Base-by-base conservation (phyloP, 2,888 invertebrate species). In the Leptinotarsa peninsularis region DNA sequence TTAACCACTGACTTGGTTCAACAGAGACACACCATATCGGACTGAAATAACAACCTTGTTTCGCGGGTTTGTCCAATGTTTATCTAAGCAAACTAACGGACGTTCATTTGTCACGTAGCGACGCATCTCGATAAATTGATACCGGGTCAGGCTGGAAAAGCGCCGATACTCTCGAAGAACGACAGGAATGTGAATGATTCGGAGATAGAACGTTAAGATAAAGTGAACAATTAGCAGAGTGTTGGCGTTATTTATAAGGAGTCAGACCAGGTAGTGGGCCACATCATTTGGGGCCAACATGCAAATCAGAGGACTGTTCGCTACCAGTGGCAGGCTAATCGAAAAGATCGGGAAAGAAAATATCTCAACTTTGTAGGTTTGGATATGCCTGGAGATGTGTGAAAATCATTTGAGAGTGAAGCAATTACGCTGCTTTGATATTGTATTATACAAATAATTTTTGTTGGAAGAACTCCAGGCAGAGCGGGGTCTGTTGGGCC, bases 191-290 rank as follows among this genome's bases (percentile, higher is more conserved):
- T 78, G 76, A 79, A 76, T 77, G 77, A 81, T 82, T 82, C 81
- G 78, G 76, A 82, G 84, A 84, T 84, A 79, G 82, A 80, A 74
- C 81, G 81, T 84, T 82, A 82, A 84, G 84, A 84, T 84, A 84
- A 84, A 78, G 79, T 76, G 81, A 83, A 84, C 84, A 84, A 84
- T 84, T 84, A 84, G 84, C 83, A 79, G 83, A 80, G 82, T 83
- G 83, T 83, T 82, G 80, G 80, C 79, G 82, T 84, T 83, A 83
- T 84, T 84, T 83, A 83, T 83, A 78, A 76, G 71, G 80, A 76
- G 75, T 54, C 63, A 49, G 68, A 69, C 68, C 81, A 78, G 78
- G 81, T 80, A 81, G 79, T 73, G 70, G 79, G 18, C 75, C 77
- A 75, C 78, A 80, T 82, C 80, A 82, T 82, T 83, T 82, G 78